A percentile compares a stretch with the other conserved stretches of the same genome.
These are phyloP conservation scores for Cistogaster globosa DNA, from an alignment of 2,888 invertebrate species.

Conservation along the genomic window DNA sequence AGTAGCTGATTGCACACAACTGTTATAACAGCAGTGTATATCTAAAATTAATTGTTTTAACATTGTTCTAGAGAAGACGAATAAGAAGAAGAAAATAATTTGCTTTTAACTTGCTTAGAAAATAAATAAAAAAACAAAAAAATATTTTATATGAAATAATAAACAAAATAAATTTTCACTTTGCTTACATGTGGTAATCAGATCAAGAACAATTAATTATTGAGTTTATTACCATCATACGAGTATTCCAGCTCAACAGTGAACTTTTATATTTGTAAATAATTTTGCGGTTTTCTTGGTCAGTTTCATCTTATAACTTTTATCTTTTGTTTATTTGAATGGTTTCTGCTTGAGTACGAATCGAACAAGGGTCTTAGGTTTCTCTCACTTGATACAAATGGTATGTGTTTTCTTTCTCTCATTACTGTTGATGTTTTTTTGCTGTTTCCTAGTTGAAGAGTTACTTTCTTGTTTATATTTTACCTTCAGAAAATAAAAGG, in stretches of 20 bases:
- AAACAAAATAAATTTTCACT: neutral
- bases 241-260: neutral
- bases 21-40: no score
- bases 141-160: no score
- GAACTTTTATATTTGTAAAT: neutral
- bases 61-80: no score
- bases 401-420: neutral
- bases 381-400: neutral
- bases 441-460: no score
- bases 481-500: no score
- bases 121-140: no score
- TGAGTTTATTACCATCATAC: neutral
- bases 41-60: no score
- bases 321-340: neutral
- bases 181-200: neutral
- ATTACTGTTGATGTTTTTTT: neutral
- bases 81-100: no score
- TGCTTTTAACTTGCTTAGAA: no score
- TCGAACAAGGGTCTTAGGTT: neutral
- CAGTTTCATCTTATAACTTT: neutral
- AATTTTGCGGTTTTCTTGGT: neutral
- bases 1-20: no score
- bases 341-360: neutral
- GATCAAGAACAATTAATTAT: neutral
- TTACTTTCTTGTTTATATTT: neutral